phyloP scores from a whole-genome alignment of 2,888 invertebrate species.

The Liopterus haemorrhoidalis region DNA sequence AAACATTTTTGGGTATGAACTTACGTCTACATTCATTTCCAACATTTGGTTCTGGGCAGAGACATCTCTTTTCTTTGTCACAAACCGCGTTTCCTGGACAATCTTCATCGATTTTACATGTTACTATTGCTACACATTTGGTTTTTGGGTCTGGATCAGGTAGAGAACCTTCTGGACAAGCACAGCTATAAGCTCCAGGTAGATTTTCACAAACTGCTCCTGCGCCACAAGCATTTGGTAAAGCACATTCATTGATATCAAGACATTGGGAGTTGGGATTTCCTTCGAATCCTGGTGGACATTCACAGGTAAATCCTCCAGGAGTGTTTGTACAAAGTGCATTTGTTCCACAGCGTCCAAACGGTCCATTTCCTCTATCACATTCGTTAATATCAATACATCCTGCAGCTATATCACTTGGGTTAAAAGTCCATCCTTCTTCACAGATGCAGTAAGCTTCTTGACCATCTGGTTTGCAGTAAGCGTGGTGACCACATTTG shows the following conservation, averaged over 20 bases:
- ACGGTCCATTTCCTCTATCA: slow-evolving; percentile 67
- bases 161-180: slow-evolving; percentile 74
- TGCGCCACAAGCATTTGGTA: slow-evolving; percentile 66
- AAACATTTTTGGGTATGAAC: slow-evolving; percentile 41
- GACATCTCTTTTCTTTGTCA: slow-evolving; percentile 67
- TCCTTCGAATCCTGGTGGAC: slow-evolving; percentile 79
- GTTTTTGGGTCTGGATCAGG: slow-evolving; percentile 79
- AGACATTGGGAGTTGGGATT: slow-evolving; percentile 74
- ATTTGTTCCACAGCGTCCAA: slow-evolving; percentile 77
- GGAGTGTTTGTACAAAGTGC: slow-evolving; percentile 74
- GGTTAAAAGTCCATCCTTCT: slow-evolving; percentile 89
- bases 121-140: slow-evolving; percentile 76
- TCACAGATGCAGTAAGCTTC: slow-evolving; percentile 91
- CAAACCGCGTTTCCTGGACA: slow-evolving; percentile 89
- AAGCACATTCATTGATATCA: slow-evolving; percentile 78
- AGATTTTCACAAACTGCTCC: slow-evolving; percentile 76
- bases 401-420: slow-evolving; percentile 80
- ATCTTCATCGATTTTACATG: slow-evolving; percentile 66
- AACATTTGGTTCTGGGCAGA: slow-evolving; percentile 85
- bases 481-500: slow-evolving; percentile 81
- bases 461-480: slow-evolving; percentile 79
- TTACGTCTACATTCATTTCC: slow-evolving; percentile 89
- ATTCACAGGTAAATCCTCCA: slow-evolving; percentile 75
- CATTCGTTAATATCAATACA: slow-evolving; percentile 91
- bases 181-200: slow-evolving; percentile 71